phyloP scores from a whole-genome alignment of 2,888 invertebrate genomes.

The Crossocerus cetratus region DNA sequence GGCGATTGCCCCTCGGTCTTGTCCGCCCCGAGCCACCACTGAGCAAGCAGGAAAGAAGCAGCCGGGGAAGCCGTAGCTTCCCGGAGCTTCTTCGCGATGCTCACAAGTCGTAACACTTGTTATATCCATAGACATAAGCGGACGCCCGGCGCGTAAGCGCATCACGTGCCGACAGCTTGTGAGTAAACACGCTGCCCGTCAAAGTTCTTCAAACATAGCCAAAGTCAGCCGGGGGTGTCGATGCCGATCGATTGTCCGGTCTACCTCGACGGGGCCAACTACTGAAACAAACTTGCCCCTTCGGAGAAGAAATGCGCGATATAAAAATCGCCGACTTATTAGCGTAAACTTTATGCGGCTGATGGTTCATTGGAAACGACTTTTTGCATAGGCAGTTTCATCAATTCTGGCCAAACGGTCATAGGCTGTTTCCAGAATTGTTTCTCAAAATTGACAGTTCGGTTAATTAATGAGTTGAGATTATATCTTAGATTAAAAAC shows the following conservation, averaged over 20 bases:
- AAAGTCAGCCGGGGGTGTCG: not conserved
- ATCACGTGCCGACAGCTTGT: slow-evolving; percentile 31
- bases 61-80: slow-evolving; percentile 24
- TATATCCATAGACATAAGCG: slow-evolving; percentile 12
- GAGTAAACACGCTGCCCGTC: slow-evolving; percentile 25
- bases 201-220: slow-evolving; percentile 25
- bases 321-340: no score
- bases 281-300: no score
- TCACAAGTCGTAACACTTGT: slow-evolving; percentile 21
- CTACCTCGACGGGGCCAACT: no score
- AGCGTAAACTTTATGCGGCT: no score
- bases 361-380: not conserved
- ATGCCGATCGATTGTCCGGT: no score
- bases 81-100: slow-evolving; percentile 14
- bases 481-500: no score
- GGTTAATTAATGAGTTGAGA: no score
- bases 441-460: no score
- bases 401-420: no score
- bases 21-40: not conserved
- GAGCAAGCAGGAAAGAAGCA: slow-evolving; percentile 11
- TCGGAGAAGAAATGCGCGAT: no score
- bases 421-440: no score
- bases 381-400: no score
- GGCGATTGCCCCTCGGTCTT: not conserved
- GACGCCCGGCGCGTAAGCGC: slow-evolving; percentile 24